Base-by-base conservation (phyloP, 2,888 invertebrate genomes). In the Deilephila elpenor region DNA sequence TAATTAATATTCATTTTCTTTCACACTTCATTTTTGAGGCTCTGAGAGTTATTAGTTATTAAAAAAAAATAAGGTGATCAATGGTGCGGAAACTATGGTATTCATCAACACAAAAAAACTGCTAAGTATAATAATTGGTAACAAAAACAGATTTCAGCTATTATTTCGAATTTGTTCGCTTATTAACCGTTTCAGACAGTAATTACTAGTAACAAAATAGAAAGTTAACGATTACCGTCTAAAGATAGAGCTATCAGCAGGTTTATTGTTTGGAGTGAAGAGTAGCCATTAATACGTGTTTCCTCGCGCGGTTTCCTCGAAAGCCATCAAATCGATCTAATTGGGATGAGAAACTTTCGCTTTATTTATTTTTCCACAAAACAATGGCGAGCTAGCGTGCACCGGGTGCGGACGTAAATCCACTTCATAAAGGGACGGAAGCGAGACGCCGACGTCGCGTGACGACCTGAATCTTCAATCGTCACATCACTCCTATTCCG, bases 311-410 rank as follows among this genome's bases (percentile, higher is more conserved):
- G 78, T 79, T 72, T 76, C 81, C 61, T 62, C 20, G 20, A 37
- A 64, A 64, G 64, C 64, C 81, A 82, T 83, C 83, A 78, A 82
- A 83, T 80, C 78, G 77, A 80, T 84, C 78, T 82, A 82, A 84
- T 81, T 81, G 80, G 74, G 72, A 77, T 88, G 89, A 80, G 85
- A 87, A 88, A 88, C 87, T 89, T 89, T 88, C 87, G 25, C 77
- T 86, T 79, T 73, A 78, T 77, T 76, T 74, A 77, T 77, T 64
- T 74, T 74, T 44, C 44, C 60, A 44, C 37, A 74, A 77, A 83
- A 88, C 88, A 88, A 88, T 87, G 75, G 79, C 76, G 74, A 75
- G 75, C 73, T 84, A 76, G 83, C 84, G 86, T 86, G 85, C 75
- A 74, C 75, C 76, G 78, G 81, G 80, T 79, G 74, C 78, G 78